Evolutionary conservation across 1,140 invertebrate species (phyloP).

Genomic region (Psix sp.): DNA sequence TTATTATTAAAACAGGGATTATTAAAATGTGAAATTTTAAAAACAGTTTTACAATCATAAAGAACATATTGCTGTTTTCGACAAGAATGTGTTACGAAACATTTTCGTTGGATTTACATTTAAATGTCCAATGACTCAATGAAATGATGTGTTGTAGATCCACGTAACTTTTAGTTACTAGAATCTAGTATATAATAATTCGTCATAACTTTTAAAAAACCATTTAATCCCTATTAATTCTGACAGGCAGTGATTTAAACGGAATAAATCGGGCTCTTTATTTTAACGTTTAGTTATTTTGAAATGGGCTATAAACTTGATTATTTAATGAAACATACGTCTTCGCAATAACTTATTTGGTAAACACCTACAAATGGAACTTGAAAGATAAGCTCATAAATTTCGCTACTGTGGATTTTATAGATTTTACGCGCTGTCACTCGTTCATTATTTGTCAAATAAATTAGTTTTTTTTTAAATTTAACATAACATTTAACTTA

Average conservation of each 20-base stretch:
- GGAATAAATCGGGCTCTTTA: conserved; percentile 28
- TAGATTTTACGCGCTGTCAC: too few relatives aligned
- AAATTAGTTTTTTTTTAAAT: too few relatives aligned
- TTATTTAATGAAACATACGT: conserved; percentile 26
- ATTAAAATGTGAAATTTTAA: too few relatives aligned
- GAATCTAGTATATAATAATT: conserved; percentile 45
- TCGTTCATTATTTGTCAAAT: too few relatives aligned
- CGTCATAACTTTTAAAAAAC: conserved; percentile 23
- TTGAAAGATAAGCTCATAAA: conserved; percentile 34
- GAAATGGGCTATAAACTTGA: conserved; percentile 17
- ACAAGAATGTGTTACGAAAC: conserved; percentile 28
- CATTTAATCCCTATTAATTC: conserved; percentile 54
- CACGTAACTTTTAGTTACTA: background rate
- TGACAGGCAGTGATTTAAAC: conserved; percentile 37
- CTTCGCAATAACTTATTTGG: conserved; percentile 24
- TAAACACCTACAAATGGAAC: conserved; percentile 40
- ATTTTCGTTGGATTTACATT: conserved; percentile 30
- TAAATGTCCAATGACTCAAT: conserved; percentile 24
- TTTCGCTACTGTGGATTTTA: conserved; percentile 35
- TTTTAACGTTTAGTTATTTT: conserved; percentile 16
- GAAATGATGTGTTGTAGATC: conserved; percentile 31
- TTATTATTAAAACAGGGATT: too few relatives aligned
- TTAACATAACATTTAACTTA: too few relatives aligned
- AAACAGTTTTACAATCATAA: too few relatives aligned
- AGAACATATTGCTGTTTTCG: background rate